Conservation (phyloP, 2,888 invertebrate genomes). For the Beris morrisii region DNA sequence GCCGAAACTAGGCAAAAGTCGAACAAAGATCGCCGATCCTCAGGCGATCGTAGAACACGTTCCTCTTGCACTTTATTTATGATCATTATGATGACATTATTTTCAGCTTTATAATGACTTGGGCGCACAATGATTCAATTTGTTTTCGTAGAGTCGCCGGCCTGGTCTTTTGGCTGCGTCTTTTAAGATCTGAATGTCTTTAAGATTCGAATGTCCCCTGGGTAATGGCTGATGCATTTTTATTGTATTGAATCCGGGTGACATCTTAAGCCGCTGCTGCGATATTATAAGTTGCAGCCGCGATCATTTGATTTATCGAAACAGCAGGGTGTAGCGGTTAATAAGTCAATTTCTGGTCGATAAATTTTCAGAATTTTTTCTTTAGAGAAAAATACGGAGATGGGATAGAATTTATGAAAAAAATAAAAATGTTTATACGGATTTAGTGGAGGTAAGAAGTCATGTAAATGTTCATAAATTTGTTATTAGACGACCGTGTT, state of each 20-base stretch:
- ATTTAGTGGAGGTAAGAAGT: conserved; percentile 23
- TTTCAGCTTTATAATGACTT: conserved; percentile 24
- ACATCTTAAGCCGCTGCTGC: conserved; percentile 27
- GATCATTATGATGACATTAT: conserved; percentile 20
- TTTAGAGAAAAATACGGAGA: not conserved
- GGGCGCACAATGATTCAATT: conserved; percentile 12
- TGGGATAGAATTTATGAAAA: too few species aligned
- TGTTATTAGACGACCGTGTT: conserved; percentile 27
- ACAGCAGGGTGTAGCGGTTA: conserved; percentile 24
- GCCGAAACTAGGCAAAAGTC: too few species aligned
- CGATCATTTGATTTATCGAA: conserved; percentile 27
- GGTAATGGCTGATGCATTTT: conserved; percentile 14
- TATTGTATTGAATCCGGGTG: conserved; percentile 30
- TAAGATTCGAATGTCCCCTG: conserved; percentile 1
- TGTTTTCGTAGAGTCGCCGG: not conserved
- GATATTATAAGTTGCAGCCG: not conserved
- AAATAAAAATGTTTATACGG: too few species aligned
- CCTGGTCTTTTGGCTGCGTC: not conserved
- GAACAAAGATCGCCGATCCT: too few species aligned
- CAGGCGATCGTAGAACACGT: too few species aligned
- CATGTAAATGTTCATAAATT: conserved; percentile 27
- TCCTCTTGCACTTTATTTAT: conserved; percentile 1
- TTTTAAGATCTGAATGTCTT: not conserved
- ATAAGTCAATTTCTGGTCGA: conserved; percentile 27
- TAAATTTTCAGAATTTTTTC: conserved; percentile 10